Evolutionary conservation across 2,797 vertebrate genomes (phyloP).

Genomic region (Molossus alvarezi): DNA sequence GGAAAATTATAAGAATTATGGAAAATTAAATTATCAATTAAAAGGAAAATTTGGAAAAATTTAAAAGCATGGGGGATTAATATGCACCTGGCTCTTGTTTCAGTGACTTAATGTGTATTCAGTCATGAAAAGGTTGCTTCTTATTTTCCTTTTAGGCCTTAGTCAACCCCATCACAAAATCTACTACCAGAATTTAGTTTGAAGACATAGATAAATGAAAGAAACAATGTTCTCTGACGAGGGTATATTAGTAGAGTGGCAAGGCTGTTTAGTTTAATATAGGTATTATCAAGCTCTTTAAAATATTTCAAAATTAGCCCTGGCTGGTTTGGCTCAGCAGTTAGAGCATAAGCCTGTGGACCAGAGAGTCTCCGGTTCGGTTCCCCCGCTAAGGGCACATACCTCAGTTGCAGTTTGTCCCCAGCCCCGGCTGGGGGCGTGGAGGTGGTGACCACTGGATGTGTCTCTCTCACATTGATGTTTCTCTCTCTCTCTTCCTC

Average conservation of each 20-base stretch:
- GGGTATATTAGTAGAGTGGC: background rate
- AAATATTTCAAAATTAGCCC: background rate
- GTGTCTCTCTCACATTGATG: no score
- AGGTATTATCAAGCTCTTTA: background rate
- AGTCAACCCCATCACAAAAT: constrained; percentile 46
- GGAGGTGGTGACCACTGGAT: no score
- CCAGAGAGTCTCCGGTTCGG: no score
- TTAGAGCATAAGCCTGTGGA: no score
- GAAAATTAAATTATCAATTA: constrained; percentile 70
- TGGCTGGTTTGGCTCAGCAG: no score
- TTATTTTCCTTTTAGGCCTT: background rate
- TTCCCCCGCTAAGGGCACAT: no score
- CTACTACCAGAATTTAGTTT: constrained; percentile 9
- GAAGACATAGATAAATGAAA: constrained; percentile 7
- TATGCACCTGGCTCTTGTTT: background rate
- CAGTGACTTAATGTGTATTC: constrained; percentile 26
- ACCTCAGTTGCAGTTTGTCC: no score
- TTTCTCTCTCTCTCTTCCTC: no score
- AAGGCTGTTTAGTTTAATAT: background rate
- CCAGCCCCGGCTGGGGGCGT: no score
- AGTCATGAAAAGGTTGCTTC: constrained; percentile 17
- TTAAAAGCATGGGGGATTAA: background rate
- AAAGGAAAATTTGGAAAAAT: constrained; percentile 18
- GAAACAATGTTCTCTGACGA: background rate
- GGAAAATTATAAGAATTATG: background rate